Evolutionary conservation across 2,888 invertebrate species (phyloP).

Genomic region (Chaitophorus viminalis): DNA sequence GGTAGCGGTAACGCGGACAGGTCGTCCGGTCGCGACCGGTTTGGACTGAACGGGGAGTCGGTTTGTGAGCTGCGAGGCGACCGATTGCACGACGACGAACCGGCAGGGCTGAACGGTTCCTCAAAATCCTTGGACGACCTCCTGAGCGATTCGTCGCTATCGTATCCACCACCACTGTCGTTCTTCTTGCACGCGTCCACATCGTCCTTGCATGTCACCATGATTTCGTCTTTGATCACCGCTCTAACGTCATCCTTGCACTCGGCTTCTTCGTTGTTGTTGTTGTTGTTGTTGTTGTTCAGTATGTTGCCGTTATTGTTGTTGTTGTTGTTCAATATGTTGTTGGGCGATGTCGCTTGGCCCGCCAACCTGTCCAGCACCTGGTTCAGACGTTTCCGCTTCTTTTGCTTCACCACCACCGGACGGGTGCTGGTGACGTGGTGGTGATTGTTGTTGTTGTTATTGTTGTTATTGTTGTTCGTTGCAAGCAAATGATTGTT

Average conservation of each 20-base stretch:
- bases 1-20: background rate
- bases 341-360: constrained; percentile 67
- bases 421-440: constrained; percentile 69
- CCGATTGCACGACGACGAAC: constrained; percentile 71
- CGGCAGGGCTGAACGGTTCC: constrained; percentile 73
- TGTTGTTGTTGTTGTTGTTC: constrained; percentile 66
- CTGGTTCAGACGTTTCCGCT: constrained; percentile 81
- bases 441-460: constrained; percentile 74
- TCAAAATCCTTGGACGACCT: constrained; percentile 70
- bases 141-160: constrained; percentile 64
- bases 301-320: constrained; percentile 68
- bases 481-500: constrained; percentile 73
- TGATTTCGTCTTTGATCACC: constrained; percentile 63
- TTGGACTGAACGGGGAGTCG: constrained; percentile 71
- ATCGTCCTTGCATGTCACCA: constrained; percentile 64
- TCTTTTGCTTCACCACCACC: constrained; percentile 72
- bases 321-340: constrained; percentile 70
- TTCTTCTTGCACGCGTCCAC: constrained; percentile 65
- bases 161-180: constrained; percentile 68
- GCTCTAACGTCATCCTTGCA: constrained; percentile 60
- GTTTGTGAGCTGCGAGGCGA: constrained; percentile 71
- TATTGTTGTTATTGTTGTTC: constrained; percentile 75
- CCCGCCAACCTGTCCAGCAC: constrained; percentile 80
- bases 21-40: constrained; percentile 68
- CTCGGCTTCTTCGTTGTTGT: constrained; percentile 57